Conservation (phyloP, 1,140 invertebrate genomes). For the Araneus ventricosus region DNA sequence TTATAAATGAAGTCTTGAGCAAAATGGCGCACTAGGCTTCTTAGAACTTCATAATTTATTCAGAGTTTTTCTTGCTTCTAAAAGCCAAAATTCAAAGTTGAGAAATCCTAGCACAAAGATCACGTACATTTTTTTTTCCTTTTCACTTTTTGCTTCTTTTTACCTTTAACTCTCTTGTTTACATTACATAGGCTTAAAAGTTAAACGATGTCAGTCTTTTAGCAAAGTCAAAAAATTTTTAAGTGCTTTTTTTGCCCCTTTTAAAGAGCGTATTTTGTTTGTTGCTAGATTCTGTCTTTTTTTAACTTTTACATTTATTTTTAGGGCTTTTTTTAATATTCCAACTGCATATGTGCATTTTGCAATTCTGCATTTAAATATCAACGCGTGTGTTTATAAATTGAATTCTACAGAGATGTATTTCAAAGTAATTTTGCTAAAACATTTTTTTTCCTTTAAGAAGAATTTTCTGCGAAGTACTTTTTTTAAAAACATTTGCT, state of each 20-base stretch:
- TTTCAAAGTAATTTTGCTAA: neutral
- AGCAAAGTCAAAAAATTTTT: slow-evolving; percentile 19
- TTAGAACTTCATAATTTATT: slow-evolving; percentile 64
- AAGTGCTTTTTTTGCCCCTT: neutral
- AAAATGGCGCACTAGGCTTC: neutral
- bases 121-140: neutral
- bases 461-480: too few species aligned
- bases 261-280: neutral
- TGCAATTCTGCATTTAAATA: neutral
- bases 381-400: neutral
- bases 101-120: slow-evolving; percentile 25
- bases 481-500: too few species aligned
- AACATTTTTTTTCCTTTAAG: neutral
- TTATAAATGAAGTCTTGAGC: slow-evolving; percentile 55
- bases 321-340: neutral
- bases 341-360: neutral
- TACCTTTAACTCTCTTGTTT: slow-evolving; percentile 46
- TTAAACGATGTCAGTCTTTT: slow-evolving; percentile 56
- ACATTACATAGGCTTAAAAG: slow-evolving; percentile 54
- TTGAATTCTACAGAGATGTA: neutral
- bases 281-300: neutral
- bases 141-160: neutral
- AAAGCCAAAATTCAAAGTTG: slow-evolving; percentile 53
- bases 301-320: neutral
- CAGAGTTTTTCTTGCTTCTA: slow-evolving; percentile 53